phyloP scores from a whole-genome alignment of 2,888 invertebrate genomes.

The Pollenia labialis region DNA sequence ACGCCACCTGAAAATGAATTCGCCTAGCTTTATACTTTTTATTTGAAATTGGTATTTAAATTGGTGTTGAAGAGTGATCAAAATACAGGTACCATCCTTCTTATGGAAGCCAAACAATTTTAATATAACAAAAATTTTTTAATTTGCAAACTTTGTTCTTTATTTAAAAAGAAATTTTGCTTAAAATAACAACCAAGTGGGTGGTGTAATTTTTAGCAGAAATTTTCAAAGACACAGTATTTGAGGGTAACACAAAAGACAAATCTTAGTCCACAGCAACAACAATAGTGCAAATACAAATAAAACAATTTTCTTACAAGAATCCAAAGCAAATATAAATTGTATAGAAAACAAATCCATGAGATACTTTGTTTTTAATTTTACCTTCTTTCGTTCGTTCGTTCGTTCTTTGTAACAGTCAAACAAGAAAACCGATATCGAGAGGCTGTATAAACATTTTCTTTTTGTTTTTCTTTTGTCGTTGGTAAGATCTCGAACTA shows the following conservation, averaged over 20 bases:
- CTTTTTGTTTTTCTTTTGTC: background rate
- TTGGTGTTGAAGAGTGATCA: too few relatives aligned
- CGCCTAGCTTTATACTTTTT: too few relatives aligned
- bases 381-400: background rate
- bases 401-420: background rate
- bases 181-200: constrained; percentile 15
- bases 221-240: background rate
- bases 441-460: background rate
- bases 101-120: too few relatives aligned
- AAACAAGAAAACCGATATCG: background rate
- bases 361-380: background rate
- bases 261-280: background rate
- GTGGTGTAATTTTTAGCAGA: too few relatives aligned
- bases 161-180: constrained; percentile 13
- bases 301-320: constrained; percentile 3
- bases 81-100: too few relatives aligned
- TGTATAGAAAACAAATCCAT: background rate
- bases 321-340: background rate
- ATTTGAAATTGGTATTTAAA: too few relatives aligned
- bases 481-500: constrained; percentile 21
- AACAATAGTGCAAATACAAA: background rate
- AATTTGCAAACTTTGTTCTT: background rate
- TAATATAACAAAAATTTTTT: background rate
- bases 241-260: constrained; percentile 5
- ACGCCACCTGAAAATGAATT: too few relatives aligned